Evolutionary conservation across 2,797 vertebrate species (phyloP), one percentile per base, ranked within the genome.

Genomic region (Podarcis siculus): DNA sequence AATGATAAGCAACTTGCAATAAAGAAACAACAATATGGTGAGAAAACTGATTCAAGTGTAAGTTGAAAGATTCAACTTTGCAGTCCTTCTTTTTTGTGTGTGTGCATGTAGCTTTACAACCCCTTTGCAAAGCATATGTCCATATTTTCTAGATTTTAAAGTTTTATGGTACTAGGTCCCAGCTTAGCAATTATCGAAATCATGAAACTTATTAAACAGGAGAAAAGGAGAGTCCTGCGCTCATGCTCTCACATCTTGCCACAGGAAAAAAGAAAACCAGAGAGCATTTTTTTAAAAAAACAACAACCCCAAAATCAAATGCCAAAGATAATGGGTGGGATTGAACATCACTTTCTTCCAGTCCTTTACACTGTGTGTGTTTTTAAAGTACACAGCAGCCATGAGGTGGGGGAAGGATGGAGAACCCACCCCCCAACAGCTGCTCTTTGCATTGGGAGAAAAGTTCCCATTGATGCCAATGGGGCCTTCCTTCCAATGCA

Each of bases 101-200:
- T 72, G 49, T 13, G 42, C 55, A 23, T 81, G 21, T 64, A 73
- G 3, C 27, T 81, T 75, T 64, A 8, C 25, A 61, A 17, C 55
- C 23, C 21, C 27, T 66, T 72, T 72, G 42, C 42, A 27, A 79
- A 86, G 12, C 10, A 42, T 61, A 32, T 87, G n/a, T 79, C 49
- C 79, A 37, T 81, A 73, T 80, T 87, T 81, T 35, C 37, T 32
- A 61, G 27, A 73, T 81, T 61, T 86, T 64, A 61, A 87, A 42
- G 35, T 64, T 42, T 81, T 61, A 61, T 73, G 19, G 55, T 32
- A 61, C 49, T 21, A 79, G 35, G 69, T 61, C 67, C 32, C 85
- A 39, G 67, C 21, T 49, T 61, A 61, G 64, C 49, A 19, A 3
- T 32, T 73, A 32, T 25, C 6, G 8, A 69, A 71, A 55, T 21